phyloP scores from a whole-genome alignment of 2,797 vertebrate genomes.

The Hemibagrus guttatus region DNA sequence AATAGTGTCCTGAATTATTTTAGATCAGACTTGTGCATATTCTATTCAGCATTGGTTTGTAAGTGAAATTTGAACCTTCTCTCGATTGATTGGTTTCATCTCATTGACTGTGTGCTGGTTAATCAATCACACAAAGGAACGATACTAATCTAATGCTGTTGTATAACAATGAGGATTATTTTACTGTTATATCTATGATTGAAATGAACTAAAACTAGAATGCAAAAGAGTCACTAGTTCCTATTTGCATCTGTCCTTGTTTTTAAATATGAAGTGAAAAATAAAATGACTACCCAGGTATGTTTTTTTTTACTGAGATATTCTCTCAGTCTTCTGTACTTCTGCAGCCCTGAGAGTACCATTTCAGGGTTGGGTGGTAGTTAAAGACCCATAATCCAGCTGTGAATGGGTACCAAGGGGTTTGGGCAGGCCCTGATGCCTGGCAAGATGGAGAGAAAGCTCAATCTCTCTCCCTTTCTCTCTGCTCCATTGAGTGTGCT shows the following conservation, averaged over 20 bases:
- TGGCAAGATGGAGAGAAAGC: slow-evolving; percentile 84
- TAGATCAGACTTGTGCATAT: not conserved
- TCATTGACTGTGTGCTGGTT: too few relatives aligned
- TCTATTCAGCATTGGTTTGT: not conserved
- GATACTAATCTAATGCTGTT: not conserved
- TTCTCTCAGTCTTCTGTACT: not conserved
- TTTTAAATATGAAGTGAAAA: not conserved
- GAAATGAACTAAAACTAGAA: not conserved
- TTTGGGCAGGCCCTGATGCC: slow-evolving; percentile 82
- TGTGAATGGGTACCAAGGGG: slow-evolving; percentile 79
- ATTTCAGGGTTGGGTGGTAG: slow-evolving; percentile 85
- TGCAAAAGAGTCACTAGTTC: not conserved
- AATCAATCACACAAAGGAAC: not conserved
- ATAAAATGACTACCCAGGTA: not conserved
- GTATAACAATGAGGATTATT: not conserved
- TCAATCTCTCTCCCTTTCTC: slow-evolving; percentile 62
- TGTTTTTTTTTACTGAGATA: not conserved
- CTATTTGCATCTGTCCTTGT: not conserved
- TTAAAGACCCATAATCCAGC: slow-evolving; percentile 88
- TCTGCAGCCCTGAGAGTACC: slow-evolving; percentile 75
- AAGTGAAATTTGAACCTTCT: not conserved
- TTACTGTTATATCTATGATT: not conserved
- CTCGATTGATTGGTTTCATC: too few relatives aligned
- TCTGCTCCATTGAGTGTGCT: slow-evolving; percentile 65
- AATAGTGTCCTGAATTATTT: too few relatives aligned